Evolutionary conservation across 2,113 vertebrate genomes (phyloP).

Genomic region (Carassius gibelio): DNA sequence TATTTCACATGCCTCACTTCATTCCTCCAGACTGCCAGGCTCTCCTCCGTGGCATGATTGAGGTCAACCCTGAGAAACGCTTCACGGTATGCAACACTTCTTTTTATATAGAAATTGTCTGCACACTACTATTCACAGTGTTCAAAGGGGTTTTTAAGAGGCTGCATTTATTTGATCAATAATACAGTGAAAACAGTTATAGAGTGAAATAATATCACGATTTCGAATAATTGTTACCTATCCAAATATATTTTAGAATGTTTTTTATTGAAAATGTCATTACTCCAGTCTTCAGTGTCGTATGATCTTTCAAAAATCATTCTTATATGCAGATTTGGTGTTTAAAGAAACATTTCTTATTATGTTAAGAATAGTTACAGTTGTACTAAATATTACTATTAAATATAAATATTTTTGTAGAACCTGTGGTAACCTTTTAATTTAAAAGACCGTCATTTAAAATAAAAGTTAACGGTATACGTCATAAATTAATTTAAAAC

Average conservation of each 20-base stretch:
- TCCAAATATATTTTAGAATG: not conserved
- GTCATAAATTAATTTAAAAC: not conserved
- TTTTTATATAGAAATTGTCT: not conserved
- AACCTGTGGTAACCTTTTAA: not conserved
- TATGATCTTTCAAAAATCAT: not conserved
- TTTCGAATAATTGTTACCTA: too few species aligned
- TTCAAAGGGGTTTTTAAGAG: not conserved
- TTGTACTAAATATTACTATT: not conserved
- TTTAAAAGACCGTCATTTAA: not conserved
- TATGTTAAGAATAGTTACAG: too few species aligned
- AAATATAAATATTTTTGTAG: not conserved
- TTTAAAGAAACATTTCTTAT: not conserved
- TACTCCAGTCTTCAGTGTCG: not conserved
- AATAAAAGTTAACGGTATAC: not conserved
- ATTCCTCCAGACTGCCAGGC: conserved; percentile 89
- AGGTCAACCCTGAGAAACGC: conserved; percentile 86
- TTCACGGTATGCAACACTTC: conserved; percentile 77
- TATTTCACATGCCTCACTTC: conserved; percentile 93
- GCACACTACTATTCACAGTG: not conserved
- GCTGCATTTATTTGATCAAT: not conserved
- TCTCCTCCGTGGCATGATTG: conserved; percentile 86
- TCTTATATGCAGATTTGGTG: not conserved
- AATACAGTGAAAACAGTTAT: not conserved
- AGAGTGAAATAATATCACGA: not conserved
- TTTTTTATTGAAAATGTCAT: not conserved